Conservation (phyloP, 2,113 vertebrate species). For the Picathartes gymnocephalus region DNA sequence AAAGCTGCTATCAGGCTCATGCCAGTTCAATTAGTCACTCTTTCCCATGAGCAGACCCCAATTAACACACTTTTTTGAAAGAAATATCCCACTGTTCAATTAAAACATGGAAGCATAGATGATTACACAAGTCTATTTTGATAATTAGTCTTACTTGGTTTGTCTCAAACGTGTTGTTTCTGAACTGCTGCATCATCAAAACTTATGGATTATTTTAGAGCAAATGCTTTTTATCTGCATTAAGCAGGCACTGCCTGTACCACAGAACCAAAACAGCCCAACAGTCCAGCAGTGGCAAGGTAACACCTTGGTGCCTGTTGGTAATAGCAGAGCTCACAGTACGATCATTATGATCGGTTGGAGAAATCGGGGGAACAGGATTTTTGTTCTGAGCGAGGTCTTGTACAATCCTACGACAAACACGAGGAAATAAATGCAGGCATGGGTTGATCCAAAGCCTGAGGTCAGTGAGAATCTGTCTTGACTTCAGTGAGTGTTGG, state of each 20-base stretch:
- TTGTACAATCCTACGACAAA: neutral
- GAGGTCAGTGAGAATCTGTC: neutral
- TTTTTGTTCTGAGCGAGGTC: neutral
- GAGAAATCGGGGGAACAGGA: neutral
- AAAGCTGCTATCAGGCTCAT: slow-evolving; percentile 30
- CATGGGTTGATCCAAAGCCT: neutral
- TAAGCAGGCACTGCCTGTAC: neutral
- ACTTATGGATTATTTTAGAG: neutral
- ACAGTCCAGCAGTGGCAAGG: neutral
- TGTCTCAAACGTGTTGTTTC: neutral
- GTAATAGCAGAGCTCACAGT: neutral
- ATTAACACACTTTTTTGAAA: slow-evolving; percentile 46
- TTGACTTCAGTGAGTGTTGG: neutral
- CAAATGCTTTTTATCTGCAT: neutral
- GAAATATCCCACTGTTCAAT: slow-evolving; percentile 31
- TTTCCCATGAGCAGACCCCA: slow-evolving; percentile 46
- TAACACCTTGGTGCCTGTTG: neutral
- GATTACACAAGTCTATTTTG: slow-evolving; percentile 19
- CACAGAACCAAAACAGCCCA: neutral
- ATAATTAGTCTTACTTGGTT: slow-evolving; percentile 28
- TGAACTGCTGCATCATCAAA: neutral
- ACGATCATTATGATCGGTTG: fast-evolving
- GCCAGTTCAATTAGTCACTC: slow-evolving; percentile 63
- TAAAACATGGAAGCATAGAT: slow-evolving; percentile 27
- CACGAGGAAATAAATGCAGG: neutral